Evolutionary conservation across 2,113 vertebrate species (phyloP).

Genomic region (Leptocoma aspasia): DNA sequence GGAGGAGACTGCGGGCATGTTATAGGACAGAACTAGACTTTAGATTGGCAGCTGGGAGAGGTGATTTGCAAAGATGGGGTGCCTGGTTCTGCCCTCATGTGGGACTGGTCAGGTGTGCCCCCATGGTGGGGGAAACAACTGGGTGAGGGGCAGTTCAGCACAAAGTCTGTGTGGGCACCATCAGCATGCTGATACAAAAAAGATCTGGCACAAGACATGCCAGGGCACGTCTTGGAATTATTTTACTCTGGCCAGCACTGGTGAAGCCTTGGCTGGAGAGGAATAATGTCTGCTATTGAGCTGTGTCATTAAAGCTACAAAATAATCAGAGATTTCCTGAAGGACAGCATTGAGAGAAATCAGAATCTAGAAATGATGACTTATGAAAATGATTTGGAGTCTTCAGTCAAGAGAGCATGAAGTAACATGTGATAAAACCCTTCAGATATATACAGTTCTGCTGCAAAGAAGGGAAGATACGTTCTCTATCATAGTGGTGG

Average conservation of each 20-base stretch:
- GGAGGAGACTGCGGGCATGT: neutral
- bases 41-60: neutral
- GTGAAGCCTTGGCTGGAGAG: neutral
- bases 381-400: neutral
- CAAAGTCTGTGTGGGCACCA: no score
- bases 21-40: neutral
- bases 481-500: neutral
- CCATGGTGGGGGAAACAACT: neutral
- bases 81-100: neutral
- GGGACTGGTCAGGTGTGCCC: neutral
- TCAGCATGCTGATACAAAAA: neutral
- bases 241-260: neutral
- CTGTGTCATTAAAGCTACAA: neutral
- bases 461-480: neutral
- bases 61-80: neutral
- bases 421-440: neutral
- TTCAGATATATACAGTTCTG: neutral
- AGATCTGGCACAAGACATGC: neutral
- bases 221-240: neutral
- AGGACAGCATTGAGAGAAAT: neutral
- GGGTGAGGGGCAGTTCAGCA: neutral
- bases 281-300: neutral
- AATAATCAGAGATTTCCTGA: neutral
- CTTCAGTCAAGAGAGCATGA: neutral
- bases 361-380: neutral